A percentile compares a stretch with the other conserved stretches of the same genome.
These are phyloP conservation scores for Gouania willdenowi DNA, from an alignment of 2,797 vertebrate species.

Conservation along the genomic window DNA sequence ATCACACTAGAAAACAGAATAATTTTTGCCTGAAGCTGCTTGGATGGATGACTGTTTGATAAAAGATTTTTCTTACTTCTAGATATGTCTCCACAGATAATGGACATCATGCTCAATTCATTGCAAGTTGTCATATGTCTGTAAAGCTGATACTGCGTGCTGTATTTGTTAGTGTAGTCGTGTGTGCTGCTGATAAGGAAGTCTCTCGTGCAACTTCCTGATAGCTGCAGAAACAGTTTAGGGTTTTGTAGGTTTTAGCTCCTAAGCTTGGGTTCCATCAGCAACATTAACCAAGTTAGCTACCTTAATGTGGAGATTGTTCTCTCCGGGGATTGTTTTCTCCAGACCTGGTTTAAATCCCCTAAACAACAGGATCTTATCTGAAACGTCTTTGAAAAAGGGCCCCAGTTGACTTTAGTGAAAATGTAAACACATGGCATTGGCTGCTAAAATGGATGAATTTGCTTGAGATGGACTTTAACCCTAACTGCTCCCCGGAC, in stretches of 20 bases:
- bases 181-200: constrained; percentile 57
- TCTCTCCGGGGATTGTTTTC: background rate
- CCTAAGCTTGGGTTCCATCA: constrained; percentile 16
- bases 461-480: too few species aligned
- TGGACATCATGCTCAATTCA: constrained; percentile 37
- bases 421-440: too few species aligned
- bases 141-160: constrained; percentile 47
- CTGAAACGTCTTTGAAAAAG: background rate
- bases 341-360: constrained; percentile 4
- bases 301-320: background rate
- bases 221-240: constrained; percentile 39
- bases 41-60: constrained; percentile 34
- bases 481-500: too few species aligned
- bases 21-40: constrained; percentile 28
- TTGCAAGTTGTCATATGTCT: constrained; percentile 48
- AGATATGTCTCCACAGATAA: constrained; percentile 19
- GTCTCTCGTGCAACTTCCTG: constrained; percentile 37
- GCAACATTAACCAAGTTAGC: background rate
- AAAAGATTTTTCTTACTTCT: constrained; percentile 11
- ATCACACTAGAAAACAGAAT: constrained; percentile 33
- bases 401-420: background rate
- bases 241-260: constrained; percentile 25
- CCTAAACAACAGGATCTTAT: background rate
- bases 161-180: constrained; percentile 40
- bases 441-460: too few species aligned